Base-by-base conservation (phyloP, 2,113 vertebrate species). In the Ailuropoda melanoleuca region DNA sequence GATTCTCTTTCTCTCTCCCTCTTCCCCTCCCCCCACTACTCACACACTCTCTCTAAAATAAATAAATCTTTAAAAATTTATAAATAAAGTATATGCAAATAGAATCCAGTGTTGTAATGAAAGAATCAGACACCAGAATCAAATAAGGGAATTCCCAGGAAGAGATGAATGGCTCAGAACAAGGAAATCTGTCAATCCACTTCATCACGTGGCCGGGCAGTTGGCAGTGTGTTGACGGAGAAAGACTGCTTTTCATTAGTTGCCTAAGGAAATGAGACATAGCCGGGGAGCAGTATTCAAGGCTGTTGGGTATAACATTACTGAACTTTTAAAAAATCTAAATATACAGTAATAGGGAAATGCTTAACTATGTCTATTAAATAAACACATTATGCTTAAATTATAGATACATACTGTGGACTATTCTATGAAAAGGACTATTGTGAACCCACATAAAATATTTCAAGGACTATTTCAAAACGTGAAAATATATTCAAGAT, bases 271-370 rank as follows among this genome's bases (percentile, higher is more conserved):
- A 95, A 68, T 87, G 23, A 97, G 18, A 89, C 4, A 37, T 29
- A 19, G 55, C 72, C 43, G 80, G 66, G 92, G 31, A 82, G 50
- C 43, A 60, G 11, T 93, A 39, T 55, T 88, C 66, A 88, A 64
- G 50, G 26, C 92, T 87, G 46, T 89, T 62, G 68, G 56, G 5
- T 85, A 14, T 64, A 70, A 88, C 8, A 55, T 55, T 88, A 66
- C 56, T 89, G 87, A 94, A 92, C 68, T 66, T 94, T 85, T 86
- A 88, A 82, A 60, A 31, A 93, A 90, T 43, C 34, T 87, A 93
- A 97, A 96, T 93, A 70, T 13, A 58, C 31, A 96, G 66, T 50
- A 78, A 81, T 15, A 95, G 53, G 31, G 18, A 31, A 56, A 64
- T 80, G 17, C 34, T 37, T 96, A 80, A 50, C 77, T 92, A 83